Evolutionary conservation across 2,113 vertebrate genomes (phyloP), one percentile per base, ranked within the genome.

Genomic region (Trochalopteron elliotii): DNA sequence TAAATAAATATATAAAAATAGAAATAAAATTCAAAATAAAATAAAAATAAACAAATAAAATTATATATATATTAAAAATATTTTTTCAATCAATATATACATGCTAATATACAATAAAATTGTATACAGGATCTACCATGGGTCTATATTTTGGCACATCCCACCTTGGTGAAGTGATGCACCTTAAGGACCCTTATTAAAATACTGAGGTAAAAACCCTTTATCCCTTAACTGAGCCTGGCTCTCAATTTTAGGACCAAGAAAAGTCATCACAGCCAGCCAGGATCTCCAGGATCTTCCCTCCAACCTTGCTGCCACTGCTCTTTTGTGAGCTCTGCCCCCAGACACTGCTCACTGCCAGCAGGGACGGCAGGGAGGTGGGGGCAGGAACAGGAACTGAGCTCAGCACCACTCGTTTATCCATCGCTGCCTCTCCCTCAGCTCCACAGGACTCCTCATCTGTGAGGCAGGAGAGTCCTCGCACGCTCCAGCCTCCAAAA

Each of bases 271-370:
- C 50, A 19, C 30, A 75, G 61, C 5, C 47, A 67, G 33, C 10
- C 77, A 30, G 45, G 1, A 31, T 16, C 60, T 55, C 55, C 59
- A 59, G 42, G 45, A 81, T n/a, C 83, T 39, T 57, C 61, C 56
- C 61, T 83, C 25, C 35, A 8, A 4, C 18, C 64, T 52, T 35
- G 35, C 64, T 49, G 59, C n/a, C 40, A 2, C 1, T 2, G 28
- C 30, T 86, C 25, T 0, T 40, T 52, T 27, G 39, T 18, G 69
- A 87, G 25, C 63, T 55, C 49, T 63, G 57, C 37, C 33, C 63
- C 63, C 1, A 0, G 67, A 22, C 30, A 19, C 18, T 21, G 33
- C 0, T 35, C 18, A 1, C 35, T 35, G 53, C 44, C 2, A 2
- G 79, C 47, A 24, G 47, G 47, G 47, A 49, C 5, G 42, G 42